Conservation (phyloP, 2,888 invertebrate species). For the Nomada ruficornis region DNA sequence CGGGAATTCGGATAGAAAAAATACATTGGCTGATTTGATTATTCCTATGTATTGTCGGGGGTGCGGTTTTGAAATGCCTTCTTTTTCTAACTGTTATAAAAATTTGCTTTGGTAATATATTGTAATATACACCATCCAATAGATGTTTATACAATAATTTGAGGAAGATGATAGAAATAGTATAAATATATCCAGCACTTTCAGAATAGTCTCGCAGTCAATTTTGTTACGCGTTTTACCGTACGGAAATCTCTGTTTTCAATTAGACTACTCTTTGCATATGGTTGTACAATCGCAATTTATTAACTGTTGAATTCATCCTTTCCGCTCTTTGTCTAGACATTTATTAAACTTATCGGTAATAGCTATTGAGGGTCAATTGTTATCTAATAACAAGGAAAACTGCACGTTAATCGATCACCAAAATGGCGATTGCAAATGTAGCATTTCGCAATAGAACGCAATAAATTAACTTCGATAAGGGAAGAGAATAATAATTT, state of each 20-base stretch:
- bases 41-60: no score
- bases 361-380: slow-evolving; percentile 4
- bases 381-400: slow-evolving; percentile 37
- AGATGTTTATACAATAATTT: neutral
- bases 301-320: slow-evolving; percentile 41
- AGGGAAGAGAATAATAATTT: neutral
- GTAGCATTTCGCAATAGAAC: slow-evolving; percentile 19
- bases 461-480: neutral
- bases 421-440: slow-evolving; percentile 29
- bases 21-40: no score
- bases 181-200: neutral
- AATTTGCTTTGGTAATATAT: neutral
- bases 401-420: slow-evolving; percentile 25
- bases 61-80: neutral
- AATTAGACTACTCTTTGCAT: neutral
- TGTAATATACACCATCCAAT: neutral
- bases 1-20: no score
- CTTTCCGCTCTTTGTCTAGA: slow-evolving; percentile 46
- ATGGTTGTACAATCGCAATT: slow-evolving; percentile 13
- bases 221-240: neutral
- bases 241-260: slow-evolving; percentile 29
- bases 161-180: neutral
- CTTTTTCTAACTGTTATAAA: neutral
- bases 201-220: neutral
- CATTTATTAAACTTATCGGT: slow-evolving; percentile 32